Evolutionary conservation across 2,888 invertebrate genomes (phyloP), one percentile per base, ranked within the genome.

Genomic region (Agrochola macilenta): DNA sequence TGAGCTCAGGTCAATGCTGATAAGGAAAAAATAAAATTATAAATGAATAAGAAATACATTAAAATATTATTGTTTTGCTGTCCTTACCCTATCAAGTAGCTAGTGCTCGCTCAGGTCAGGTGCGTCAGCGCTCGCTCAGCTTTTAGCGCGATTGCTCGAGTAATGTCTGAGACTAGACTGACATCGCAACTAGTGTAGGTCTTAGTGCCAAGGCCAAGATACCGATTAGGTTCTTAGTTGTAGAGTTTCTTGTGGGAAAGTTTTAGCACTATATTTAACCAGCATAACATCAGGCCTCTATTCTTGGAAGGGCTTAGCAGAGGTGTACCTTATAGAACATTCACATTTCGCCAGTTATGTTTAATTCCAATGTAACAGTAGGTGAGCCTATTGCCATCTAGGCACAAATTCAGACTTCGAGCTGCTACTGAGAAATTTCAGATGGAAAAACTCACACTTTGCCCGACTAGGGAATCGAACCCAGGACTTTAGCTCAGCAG

Each of bases 111-210:
- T 57, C 88, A 70, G 87, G 90, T 89, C 87, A 91, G 92, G 89
- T 87, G 89, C 82, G 87, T 87, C 79, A 69, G n/a, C 35, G n/a
- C 20, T 80, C 85, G 78, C 85, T 73, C 80, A 88, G 91, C 92
- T 92, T 92, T 93, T 92, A 93, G 93, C 78, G 87, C 88, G 92
- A 93, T 93, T 93, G 92, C 93, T 92, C 89, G 87, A 84, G 74
- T 82, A 82, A 84, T 72, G 77, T 72, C 80, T 57, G n/a, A 54
- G 49, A 73, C 68, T 30, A 26, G 46, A 71, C 58, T 69, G 71
- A 72, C 60, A 69, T 70, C 68, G 74, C 49, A 61, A 68, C 77
- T 85, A 49, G 60, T 78, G 71, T 64, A 43, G 58, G 26, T 61
- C 52, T 57, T 66, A 39, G 60, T 54, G 57, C n/a, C 71, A 82